Conservation (phyloP, 2,797 vertebrate genomes). For the Numenius phaeopus region DNA sequence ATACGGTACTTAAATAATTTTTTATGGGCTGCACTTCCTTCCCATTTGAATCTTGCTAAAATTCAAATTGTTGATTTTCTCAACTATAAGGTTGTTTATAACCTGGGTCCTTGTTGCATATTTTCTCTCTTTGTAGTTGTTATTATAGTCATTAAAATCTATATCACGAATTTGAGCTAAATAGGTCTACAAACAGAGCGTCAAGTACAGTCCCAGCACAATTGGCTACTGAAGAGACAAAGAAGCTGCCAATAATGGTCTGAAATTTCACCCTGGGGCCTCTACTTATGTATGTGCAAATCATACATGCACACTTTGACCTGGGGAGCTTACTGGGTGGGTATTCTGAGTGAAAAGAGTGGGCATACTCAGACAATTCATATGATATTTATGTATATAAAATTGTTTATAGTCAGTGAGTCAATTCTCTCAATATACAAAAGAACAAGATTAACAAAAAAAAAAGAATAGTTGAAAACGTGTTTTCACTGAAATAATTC, state of each 20-base stretch:
- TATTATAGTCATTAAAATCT: neutral
- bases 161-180: neutral
- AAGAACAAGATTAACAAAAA: neutral
- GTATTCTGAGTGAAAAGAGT: neutral
- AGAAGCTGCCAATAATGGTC: neutral
- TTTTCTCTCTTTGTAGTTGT: neutral
- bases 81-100: neutral
- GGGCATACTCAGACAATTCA: neutral
- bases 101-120: neutral
- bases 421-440: neutral
- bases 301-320: neutral
- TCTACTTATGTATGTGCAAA: neutral
- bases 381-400: neutral
- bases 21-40: neutral
- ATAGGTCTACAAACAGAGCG: neutral
- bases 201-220: neutral
- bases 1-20: neutral
- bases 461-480: neutral
- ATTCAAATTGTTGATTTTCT: neutral
- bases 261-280: neutral
- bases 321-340: neutral
- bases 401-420: neutral
- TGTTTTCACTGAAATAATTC: neutral
- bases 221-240: neutral
- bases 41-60: neutral